Conservation (phyloP, 2,797 vertebrate genomes). For the Hemitrygon akajei region DNA sequence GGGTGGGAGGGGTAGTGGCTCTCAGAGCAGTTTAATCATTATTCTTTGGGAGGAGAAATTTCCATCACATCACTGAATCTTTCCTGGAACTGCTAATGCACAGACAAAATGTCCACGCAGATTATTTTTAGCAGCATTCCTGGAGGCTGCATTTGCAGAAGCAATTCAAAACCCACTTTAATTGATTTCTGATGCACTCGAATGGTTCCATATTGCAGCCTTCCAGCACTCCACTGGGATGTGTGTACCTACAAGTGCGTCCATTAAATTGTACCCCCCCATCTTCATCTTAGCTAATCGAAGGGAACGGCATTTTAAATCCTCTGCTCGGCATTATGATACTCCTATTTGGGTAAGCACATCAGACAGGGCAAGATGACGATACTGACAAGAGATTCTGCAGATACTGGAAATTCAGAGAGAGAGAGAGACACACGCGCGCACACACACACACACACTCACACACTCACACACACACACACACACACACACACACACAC, state of each 20-base stretch:
- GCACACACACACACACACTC: too few relatives aligned
- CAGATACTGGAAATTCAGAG: too few relatives aligned
- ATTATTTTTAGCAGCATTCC: slow-evolving; percentile 20
- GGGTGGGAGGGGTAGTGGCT: not conserved
- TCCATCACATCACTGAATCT: not conserved
- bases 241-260: not conserved
- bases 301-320: slow-evolving; percentile 8
- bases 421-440: too few relatives aligned
- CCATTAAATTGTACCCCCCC: not conserved
- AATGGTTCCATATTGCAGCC: not conserved
- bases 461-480: too few relatives aligned
- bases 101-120: not conserved
- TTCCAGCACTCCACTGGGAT: not conserved
- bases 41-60: not conserved
- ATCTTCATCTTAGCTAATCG: not conserved
- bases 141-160: slow-evolving; percentile 11
- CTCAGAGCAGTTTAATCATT: not conserved
- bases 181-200: slow-evolving; percentile 25
- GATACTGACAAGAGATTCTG: too few relatives aligned
- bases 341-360: not conserved
- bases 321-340: not conserved
- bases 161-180: slow-evolving; percentile 7
- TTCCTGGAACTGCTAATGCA: slow-evolving; percentile 23
- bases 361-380: not conserved
- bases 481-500: too few relatives aligned